A percentile compares a stretch with the other conserved stretches of the same genome.
Evolutionary conservation across 2,113 vertebrate genomes (phyloP).

Genomic region (Mystacornis crossleyi): DNA sequence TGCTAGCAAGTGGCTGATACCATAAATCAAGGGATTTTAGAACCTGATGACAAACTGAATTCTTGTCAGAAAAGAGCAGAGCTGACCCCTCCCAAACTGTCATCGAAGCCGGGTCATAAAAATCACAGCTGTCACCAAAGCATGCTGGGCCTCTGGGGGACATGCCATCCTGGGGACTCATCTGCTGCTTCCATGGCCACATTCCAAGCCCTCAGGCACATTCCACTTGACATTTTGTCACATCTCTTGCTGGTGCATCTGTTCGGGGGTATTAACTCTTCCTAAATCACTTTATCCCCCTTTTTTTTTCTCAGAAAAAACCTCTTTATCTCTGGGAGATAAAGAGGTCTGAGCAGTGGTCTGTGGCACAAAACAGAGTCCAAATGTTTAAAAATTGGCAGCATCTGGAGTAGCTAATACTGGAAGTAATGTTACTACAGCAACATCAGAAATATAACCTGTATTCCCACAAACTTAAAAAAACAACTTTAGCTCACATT

Average conservation of each 20-base stretch:
- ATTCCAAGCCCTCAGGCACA: slow-evolving; percentile 80
- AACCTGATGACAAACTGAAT: slow-evolving; percentile 90
- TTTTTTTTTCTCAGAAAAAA: slow-evolving; percentile 41
- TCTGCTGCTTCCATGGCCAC: slow-evolving; percentile 77
- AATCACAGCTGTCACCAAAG: slow-evolving; percentile 90
- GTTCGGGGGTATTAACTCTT: slow-evolving; percentile 79
- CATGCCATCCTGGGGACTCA: slow-evolving; percentile 83
- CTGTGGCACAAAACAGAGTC: neutral
- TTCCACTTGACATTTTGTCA: slow-evolving; percentile 89
- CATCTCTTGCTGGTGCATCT: slow-evolving; percentile 80
- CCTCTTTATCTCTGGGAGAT: too few relatives aligned
- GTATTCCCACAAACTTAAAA: neutral
- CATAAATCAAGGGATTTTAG: slow-evolving; percentile 90
- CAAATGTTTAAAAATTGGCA: neutral
- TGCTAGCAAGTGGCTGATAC: slow-evolving; percentile 68
- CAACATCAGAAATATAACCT: neutral
- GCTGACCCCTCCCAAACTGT: slow-evolving; percentile 80
- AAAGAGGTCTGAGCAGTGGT: neutral
- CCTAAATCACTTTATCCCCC: slow-evolving; percentile 77
- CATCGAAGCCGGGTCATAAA: slow-evolving; percentile 87
- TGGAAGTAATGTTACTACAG: neutral
- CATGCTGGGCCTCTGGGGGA: slow-evolving; percentile 76
- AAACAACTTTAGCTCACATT: neutral
- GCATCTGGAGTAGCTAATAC: neutral
- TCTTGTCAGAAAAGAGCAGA: slow-evolving; percentile 83